Conservation (phyloP, 2,113 vertebrate species). For the Lophius piscatorius region DNA sequence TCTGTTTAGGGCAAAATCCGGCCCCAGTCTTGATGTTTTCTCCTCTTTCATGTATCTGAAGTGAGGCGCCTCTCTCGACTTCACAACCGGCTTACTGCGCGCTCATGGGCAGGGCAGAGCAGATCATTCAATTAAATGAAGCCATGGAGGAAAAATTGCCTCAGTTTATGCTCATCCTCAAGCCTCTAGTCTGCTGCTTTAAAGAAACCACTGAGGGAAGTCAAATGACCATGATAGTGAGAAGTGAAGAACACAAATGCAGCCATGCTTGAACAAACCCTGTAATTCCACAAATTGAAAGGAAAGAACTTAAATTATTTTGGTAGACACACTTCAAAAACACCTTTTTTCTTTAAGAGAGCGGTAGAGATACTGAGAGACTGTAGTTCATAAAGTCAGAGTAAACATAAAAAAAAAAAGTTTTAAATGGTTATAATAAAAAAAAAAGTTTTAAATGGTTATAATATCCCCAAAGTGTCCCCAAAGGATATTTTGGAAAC, state of each 20-base stretch:
- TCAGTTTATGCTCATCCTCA: slow-evolving; percentile 61
- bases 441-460: background rate
- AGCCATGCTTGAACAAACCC: slow-evolving; percentile 25
- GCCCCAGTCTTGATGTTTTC: slow-evolving; percentile 22
- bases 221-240: slow-evolving; percentile 55
- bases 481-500: too few relatives aligned
- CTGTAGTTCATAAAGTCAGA: too few relatives aligned
- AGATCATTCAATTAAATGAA: slow-evolving; percentile 76
- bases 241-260: slow-evolving; percentile 48
- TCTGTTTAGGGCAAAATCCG: slow-evolving; percentile 51
- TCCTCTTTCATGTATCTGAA: slow-evolving; percentile 61
- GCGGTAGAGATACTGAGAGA: too few relatives aligned
- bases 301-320: slow-evolving; percentile 14
- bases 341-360: background rate
- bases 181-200: slow-evolving; percentile 58
- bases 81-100: slow-evolving; percentile 65
- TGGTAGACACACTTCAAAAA: background rate
- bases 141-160: slow-evolving; percentile 52
- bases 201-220: slow-evolving; percentile 48
- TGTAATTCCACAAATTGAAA: slow-evolving; percentile 39
- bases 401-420: too few relatives aligned
- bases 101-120: slow-evolving; percentile 60
- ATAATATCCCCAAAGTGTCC: too few relatives aligned
- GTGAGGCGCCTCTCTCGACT: slow-evolving; percentile 59
- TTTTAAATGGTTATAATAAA: too few relatives aligned